Evolutionary conservation across 2,797 vertebrate genomes (phyloP), one percentile per base, ranked within the genome.

Genomic region (Enteromius thamalakanensis): DNA sequence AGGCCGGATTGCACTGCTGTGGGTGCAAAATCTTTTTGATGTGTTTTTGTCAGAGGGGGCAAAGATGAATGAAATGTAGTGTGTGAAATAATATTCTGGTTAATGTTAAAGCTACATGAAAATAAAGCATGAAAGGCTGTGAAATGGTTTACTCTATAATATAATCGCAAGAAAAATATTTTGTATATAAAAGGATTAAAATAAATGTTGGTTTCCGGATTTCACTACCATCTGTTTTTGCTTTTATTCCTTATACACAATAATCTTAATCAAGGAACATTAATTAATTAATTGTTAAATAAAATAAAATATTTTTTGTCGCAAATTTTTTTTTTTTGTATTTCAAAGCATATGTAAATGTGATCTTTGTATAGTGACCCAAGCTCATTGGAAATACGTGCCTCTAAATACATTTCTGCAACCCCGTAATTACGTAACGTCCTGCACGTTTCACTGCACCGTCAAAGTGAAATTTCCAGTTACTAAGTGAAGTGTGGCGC

Each of bases 191-290:
- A 94, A 95, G 93, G 88, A 88, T 90, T 77, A n/a, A 95, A 97
- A 96, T 96, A 96, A 97, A 97, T 96, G 96, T 97, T 94, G 95
- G 91, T 97, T 97, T 97, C 95, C 94, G 96, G 95, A 94, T 95
- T 94, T 95, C 89, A 92, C 78, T 90, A 89, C 51, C 34, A 87
- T 86, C 87, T 78, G 78, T 53, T 75, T 12, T 72, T 7, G 29
- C 78, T 82, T 70, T 82, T 71, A 8, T 83, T 82, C 12, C 12
- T 32, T 72, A 6, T 26, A 11, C 34, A 11, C n/a, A 76, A 37
- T 21, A n/a, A 26, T 75, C 17, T 51, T 37, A n/a, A 55, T n/a
- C 29, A n/a, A 55, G 7, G 19, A 37, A 37, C 10, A 74, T 53
- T 32, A 0, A 74, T 12, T 53, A 11, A 45, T 45, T 49, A 49